Conservation (phyloP, 2,113 vertebrate genomes). For the Pogona vitticeps region DNA sequence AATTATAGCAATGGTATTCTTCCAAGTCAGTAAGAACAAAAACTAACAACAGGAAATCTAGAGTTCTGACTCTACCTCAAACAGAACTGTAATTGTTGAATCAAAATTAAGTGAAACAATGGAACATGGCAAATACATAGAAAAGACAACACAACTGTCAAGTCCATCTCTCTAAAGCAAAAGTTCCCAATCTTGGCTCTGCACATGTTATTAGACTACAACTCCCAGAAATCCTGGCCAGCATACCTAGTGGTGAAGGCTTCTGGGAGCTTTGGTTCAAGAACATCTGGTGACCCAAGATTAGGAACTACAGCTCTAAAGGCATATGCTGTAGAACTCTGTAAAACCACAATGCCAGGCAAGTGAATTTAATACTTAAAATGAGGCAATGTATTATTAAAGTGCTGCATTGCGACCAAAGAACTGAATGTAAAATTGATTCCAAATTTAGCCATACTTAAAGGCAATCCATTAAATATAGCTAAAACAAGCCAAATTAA, state of each 20-base stretch:
- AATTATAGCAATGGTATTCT: background rate
- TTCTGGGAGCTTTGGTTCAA: too few relatives aligned
- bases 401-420: too few relatives aligned
- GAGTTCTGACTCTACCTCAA: background rate
- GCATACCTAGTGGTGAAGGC: too few relatives aligned
- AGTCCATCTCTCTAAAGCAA: background rate
- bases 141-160: background rate
- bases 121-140: background rate
- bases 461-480: background rate
- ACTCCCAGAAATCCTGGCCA: too few relatives aligned
- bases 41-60: background rate
- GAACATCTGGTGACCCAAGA: too few relatives aligned
- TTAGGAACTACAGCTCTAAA: too few relatives aligned
- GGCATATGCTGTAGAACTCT: background rate
- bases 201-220: too few relatives aligned
- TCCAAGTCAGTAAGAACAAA: background rate
- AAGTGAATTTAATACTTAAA: background rate
- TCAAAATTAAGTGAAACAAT: background rate
- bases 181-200: background rate
- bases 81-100: background rate
- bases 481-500: background rate
- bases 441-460: background rate
- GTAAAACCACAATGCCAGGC: background rate
- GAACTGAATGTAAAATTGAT: too few relatives aligned
- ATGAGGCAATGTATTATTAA: background rate